Conservation (phyloP, 2,113 vertebrate genomes). For the Corynorhinus townsendii region DNA sequence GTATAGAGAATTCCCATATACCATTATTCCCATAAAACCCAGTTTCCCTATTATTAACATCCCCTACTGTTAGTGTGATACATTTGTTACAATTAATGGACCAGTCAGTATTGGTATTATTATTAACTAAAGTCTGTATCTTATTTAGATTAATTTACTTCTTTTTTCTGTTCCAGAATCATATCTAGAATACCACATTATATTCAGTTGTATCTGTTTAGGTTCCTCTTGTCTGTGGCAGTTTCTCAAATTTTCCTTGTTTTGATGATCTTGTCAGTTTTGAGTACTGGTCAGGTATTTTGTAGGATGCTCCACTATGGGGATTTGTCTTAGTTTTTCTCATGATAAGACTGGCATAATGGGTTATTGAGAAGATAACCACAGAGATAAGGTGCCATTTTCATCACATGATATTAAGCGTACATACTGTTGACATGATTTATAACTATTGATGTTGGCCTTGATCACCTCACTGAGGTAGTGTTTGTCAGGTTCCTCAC, state of each 20-base stretch:
- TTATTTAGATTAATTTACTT: neutral
- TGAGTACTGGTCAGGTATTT: neutral
- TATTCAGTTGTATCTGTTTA: neutral
- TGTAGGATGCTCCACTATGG: neutral
- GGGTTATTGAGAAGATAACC: neutral
- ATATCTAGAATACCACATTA: neutral
- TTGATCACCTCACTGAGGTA: neutral
- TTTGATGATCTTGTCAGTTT: conserved; percentile 11
- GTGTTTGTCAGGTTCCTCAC: neutral
- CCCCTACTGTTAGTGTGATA: neutral
- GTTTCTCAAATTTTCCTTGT: neutral
- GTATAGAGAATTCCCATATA: neutral
- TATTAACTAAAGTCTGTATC: neutral
- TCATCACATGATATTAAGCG: neutral
- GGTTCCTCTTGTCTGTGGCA: neutral
- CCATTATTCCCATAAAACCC: neutral
- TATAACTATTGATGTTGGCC: neutral
- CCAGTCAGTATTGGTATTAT: neutral
- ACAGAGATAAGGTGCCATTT: neutral
- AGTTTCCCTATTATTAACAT: neutral
- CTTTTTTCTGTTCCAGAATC: neutral
- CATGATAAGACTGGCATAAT: neutral
- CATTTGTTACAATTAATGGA: neutral
- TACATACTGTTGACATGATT: neutral
- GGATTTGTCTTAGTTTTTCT: neutral